These are phyloP conservation scores for Oryctes rhinoceros DNA, from an alignment of 1,140 invertebrate species.

Conservation along the genomic window DNA sequence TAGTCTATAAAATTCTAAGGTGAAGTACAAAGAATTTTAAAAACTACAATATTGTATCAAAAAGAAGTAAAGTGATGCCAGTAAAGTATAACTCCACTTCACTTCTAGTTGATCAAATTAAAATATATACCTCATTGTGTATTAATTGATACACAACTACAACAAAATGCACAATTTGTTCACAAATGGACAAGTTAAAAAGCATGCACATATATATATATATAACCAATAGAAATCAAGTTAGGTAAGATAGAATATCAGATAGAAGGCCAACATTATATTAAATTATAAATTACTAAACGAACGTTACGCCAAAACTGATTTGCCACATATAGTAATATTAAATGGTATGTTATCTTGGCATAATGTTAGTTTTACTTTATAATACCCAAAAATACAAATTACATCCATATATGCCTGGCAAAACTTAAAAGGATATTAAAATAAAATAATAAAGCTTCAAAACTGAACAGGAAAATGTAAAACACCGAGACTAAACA, in stretches of 20 bases:
- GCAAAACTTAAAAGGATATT: constrained; percentile 51
- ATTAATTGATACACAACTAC: constrained; percentile 51
- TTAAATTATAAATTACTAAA: constrained; percentile 48
- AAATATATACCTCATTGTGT: constrained; percentile 44
- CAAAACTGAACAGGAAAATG: constrained; percentile 45
- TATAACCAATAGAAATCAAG: constrained; percentile 46
- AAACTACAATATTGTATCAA: neutral
- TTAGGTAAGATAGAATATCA: constrained; percentile 54
- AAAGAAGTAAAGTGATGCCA: constrained; percentile 26
- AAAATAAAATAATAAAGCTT: constrained; percentile 47
- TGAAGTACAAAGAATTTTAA: constrained; percentile 27
- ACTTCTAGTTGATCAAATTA: constrained; percentile 4
- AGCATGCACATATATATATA: constrained; percentile 56
- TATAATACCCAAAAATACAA: constrained; percentile 45
- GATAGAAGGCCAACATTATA: constrained; percentile 61
- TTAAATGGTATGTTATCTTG: constrained; percentile 27
- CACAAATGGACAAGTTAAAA: constrained; percentile 45
- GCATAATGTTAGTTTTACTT: constrained; percentile 40
- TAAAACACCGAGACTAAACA: constrained; percentile 57
- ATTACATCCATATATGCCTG: constrained; percentile 54
- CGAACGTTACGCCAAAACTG: constrained; percentile 48
- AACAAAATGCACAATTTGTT: constrained; percentile 48
- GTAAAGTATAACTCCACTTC: neutral
- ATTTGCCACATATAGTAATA: neutral
- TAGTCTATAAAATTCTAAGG: constrained; percentile 17